phyloP scores from a whole-genome alignment of 2,113 vertebrate species.

The Pterocles gutturalis region DNA sequence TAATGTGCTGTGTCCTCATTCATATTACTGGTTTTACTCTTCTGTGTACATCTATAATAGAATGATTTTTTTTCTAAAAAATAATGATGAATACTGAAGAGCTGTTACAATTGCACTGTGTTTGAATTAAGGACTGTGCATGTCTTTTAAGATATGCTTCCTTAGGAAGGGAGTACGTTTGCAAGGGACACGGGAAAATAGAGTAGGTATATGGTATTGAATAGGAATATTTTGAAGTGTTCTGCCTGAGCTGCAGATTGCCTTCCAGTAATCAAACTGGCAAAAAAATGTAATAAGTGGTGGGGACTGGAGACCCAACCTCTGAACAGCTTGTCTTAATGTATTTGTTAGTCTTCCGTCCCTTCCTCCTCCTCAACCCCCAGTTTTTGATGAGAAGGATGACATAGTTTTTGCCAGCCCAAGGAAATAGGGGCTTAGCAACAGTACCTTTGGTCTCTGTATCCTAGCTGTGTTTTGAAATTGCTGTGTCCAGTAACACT shows the following conservation, averaged over 20 bases:
- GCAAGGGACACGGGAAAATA: background rate
- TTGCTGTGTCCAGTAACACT: constrained; percentile 1
- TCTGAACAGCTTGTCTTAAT: background rate
- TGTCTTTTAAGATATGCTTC: background rate
- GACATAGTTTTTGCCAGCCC: background rate
- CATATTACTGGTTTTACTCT: constrained; percentile 62
- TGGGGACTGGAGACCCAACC: background rate
- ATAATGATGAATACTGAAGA: constrained; percentile 61
- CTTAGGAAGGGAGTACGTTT: background rate
- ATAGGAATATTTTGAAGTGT: background rate
- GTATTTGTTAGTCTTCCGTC: constrained; percentile 11
- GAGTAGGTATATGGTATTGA: background rate
- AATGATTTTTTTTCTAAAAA: constrained; percentile 22
- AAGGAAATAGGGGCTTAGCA: constrained; percentile 6
- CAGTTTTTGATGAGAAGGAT: constrained; percentile 5
- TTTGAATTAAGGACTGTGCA: background rate
- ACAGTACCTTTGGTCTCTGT: background rate
- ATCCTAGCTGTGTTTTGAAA: constrained; percentile 2
- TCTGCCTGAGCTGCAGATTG: background rate
- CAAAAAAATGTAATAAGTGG: background rate
- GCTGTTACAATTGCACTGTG: constrained; percentile 26
- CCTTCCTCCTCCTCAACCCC: background rate
- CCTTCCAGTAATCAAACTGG: background rate
- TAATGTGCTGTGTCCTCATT: constrained; percentile 74
- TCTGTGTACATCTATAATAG: constrained; percentile 64